Evolutionary conservation across 2,888 invertebrate species (phyloP).

Genomic region (Monopis laevigella): DNA sequence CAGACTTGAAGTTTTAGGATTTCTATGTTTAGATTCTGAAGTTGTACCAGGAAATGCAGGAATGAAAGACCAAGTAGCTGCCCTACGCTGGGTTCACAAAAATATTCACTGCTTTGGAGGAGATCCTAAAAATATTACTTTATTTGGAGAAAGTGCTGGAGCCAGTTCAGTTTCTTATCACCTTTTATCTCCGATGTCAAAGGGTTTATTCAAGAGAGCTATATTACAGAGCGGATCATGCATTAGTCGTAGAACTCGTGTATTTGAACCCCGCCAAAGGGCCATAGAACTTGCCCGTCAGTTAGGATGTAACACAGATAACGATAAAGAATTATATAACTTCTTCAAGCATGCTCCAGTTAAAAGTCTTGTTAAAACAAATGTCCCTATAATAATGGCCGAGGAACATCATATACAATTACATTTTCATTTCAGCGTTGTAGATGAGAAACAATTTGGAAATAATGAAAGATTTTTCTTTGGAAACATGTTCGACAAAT

Average conservation of each 20-base stretch:
- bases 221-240: conserved; percentile 77
- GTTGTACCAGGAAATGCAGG: conserved; percentile 64
- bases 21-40: conserved; percentile 38
- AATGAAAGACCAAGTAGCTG: conserved; percentile 60
- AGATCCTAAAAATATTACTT: conserved; percentile 51
- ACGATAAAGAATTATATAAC: conserved; percentile 29
- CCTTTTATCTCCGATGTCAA: conserved; percentile 43
- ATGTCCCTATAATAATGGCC: conserved; percentile 23
- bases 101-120: conserved; percentile 63
- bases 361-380: conserved; percentile 25
- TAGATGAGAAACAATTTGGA: conserved; percentile 33
- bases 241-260: conserved; percentile 61
- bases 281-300: conserved; percentile 33
- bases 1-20: conserved; percentile 46
- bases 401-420: conserved; percentile 21
- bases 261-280: conserved; percentile 54
- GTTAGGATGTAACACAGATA: conserved; percentile 30
- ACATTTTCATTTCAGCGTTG: conserved; percentile 26
- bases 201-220: conserved; percentile 66
- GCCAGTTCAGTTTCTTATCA: conserved; percentile 48
- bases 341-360: conserved; percentile 31
- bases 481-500: conserved; percentile 32
- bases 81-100: conserved; percentile 61
- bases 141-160: conserved; percentile 68
- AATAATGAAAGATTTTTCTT: conserved; percentile 33